A percentile compares a stretch with the other conserved stretches of the same genome.
Evolutionary conservation across 2,113 vertebrate species (phyloP).

Genomic region (Mustela lutreola): DNA sequence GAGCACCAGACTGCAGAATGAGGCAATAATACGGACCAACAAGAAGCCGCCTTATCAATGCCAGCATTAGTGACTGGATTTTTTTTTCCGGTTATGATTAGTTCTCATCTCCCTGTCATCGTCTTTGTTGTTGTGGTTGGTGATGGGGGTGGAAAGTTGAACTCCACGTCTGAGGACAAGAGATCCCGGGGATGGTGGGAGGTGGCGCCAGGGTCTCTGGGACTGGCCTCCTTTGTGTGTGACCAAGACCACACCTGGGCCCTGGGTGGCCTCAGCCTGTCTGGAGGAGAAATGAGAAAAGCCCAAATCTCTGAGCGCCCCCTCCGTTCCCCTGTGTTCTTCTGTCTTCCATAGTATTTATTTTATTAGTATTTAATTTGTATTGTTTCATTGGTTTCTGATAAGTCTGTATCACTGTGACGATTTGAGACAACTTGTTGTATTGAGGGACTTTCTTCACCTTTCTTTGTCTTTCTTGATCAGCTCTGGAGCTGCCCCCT

Average conservation of each 20-base stretch:
- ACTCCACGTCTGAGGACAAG: conserved; percentile 69
- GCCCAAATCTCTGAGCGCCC: conserved; percentile 74
- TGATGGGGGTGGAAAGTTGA: conserved; percentile 73
- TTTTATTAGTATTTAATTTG: conserved; percentile 94
- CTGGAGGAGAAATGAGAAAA: conserved; percentile 78
- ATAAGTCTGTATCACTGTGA: conserved; percentile 92
- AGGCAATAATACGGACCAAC: conserved; percentile 91
- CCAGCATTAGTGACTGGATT: conserved; percentile 85
- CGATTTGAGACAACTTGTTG: conserved; percentile 84
- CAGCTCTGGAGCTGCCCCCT: conserved; percentile 65
- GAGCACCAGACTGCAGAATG: conserved; percentile 82
- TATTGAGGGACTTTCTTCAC: conserved; percentile 80
- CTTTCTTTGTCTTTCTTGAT: conserved; percentile 71
- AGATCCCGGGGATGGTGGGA: conserved; percentile 65
- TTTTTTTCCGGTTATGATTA: conserved; percentile 76
- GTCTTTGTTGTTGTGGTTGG: conserved; percentile 64
- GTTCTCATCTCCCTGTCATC: conserved; percentile 81
- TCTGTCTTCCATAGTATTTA: conserved; percentile 92
- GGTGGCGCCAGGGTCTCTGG: conserved; percentile 67
- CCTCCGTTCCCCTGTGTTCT: conserved; percentile 81
- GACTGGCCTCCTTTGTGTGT: conserved; percentile 53
- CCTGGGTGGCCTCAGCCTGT: conserved; percentile 49
- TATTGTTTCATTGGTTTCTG: conserved; percentile 88
- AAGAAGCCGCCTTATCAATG: conserved; percentile 86
- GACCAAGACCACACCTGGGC: conserved; percentile 67